Base-by-base conservation (phyloP, 2,888 invertebrate genomes). In the Megastigmus dorsalis region DNA sequence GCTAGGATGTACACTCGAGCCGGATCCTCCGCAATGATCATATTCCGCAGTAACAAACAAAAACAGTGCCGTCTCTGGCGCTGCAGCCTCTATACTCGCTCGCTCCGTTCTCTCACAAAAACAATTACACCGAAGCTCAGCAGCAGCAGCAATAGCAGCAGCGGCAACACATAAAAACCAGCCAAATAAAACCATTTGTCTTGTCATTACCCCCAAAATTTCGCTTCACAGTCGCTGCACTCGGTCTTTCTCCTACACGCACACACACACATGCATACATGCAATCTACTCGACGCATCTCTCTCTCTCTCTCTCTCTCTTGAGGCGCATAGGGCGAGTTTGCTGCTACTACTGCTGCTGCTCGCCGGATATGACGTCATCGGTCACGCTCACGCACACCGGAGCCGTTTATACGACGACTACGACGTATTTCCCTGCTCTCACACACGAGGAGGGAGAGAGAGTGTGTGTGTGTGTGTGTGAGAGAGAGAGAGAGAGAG, bases 311-410 rank as follows among this genome's bases (percentile, higher is more conserved):
- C 13, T 2, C 45, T 41, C 6, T 15, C 26, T 26, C 50, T 15
- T 20, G 30, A 7, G 26, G 30, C 41, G 41, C 38, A 41, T 6
- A 41, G 10, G 20, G 45, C 36, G 30, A 20, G n/a, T n/a, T n/a
- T n/a, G n/a, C n/a, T n/a, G n/a, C n/a, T n/a, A n/a, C n/a, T n/a
- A n/a, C n/a, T n/a, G n/a, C 18, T 28, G 43, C 15, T 18, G 3
- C 38, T 15, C 26, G 7, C 59, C 69, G 74, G 74, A 70, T 43
- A 45, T 70, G 70, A 65, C 74, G 74, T 70, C 74, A 70, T 66
- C 74, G 70, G 70, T 66, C 70, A 66, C 70, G 66, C 65, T 55
- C 50, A 48, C 71, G 55, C 68, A 20, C 68, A 23, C 9, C 23
- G 15, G 23, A 10, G 59, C 26, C 20, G n/a, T 50, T 50, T 50